phyloP scores from a whole-genome alignment of 2,113 vertebrate genomes.

The Pseudopodoces humilis region DNA sequence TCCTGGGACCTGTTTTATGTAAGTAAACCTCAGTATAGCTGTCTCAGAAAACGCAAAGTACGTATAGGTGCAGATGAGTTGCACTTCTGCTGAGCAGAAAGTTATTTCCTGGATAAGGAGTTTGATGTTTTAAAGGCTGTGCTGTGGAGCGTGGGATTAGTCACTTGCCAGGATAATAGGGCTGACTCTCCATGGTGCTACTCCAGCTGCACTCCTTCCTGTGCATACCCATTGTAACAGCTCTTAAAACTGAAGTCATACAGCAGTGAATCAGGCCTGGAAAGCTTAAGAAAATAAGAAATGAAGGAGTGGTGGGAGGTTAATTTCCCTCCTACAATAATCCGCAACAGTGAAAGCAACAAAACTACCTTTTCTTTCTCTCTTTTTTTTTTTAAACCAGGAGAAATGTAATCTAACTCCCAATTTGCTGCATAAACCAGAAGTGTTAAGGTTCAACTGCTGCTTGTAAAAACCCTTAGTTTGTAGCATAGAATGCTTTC shows the following conservation, averaged over 20 bases:
- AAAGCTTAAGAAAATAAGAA: constrained; percentile 36
- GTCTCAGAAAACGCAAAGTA: neutral
- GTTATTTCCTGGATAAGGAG: neutral
- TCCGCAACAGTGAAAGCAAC: neutral
- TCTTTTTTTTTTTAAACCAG: neutral
- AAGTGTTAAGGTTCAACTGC: neutral
- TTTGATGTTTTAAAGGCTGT: neutral
- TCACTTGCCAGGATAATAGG: constrained; percentile 23
- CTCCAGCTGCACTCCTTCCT: constrained; percentile 1
- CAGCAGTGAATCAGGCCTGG: constrained; percentile 4
- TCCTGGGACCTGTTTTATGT: neutral
- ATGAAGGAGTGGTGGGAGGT: constrained; percentile 28
- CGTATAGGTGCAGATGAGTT: neutral
- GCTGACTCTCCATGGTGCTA: neutral
- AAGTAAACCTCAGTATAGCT: neutral
- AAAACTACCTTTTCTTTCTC: neutral
- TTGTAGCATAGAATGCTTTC: neutral
- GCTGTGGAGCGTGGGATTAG: neutral
- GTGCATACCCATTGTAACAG: neutral
- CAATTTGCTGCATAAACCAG: neutral
- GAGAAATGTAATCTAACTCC: neutral
- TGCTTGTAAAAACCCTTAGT: neutral
- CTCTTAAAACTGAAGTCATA: constrained; percentile 18
- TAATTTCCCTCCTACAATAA: constrained; percentile 55
- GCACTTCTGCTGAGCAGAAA: neutral